Base-by-base conservation (phyloP, 2,888 invertebrate species). In the Polyommatus iphigenia region DNA sequence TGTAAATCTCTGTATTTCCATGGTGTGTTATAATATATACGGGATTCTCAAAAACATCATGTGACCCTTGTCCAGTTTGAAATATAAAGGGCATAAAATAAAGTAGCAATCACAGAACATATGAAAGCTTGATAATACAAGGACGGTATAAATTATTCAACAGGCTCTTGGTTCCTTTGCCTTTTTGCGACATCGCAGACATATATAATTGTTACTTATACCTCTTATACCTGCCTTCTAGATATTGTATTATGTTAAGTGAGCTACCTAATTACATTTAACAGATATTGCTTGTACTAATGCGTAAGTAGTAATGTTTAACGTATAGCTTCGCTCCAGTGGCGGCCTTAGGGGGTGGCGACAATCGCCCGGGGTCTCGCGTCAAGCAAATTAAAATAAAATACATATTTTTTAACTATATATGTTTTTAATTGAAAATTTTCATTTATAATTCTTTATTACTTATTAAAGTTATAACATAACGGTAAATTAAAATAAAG, bases 141-240 rank as follows among this genome's bases (percentile, higher is more conserved):
- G 75, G 75, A 54, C 75, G 75, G 75, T 75, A 75, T 75, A 75
- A 75, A 75, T 75, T 54, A 75, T 75, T 75, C 75, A 75, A 75
- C 75, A 75, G 75, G 75, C 75, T 29, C 50, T 73, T 46, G 73
- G 73, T 73, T 75, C 75, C 50, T 75, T 54, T 50, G 75, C 75
- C 50, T 54, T 54, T 75, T 75, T 54, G 24, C 73, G 41, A 46
- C 73, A 73, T 73, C 10, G 73, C 73, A 46, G 10, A 13, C 75
- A 29, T 29, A 50, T n/a, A n/a, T n/a, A n/a, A n/a, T 50, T 29
- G 50, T 75, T 54, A 54, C 54, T 15, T 29, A 15, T 32, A 67
- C 29, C 50, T 29, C 29, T 1, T 32, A 18, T 29, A 50, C 7
- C 46, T 29, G 29, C 7, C 24, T 29, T n/a, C n/a, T 18, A 2